Conservation (phyloP, 1,140 invertebrate species). For the Anoplolepis gracilipes region DNA sequence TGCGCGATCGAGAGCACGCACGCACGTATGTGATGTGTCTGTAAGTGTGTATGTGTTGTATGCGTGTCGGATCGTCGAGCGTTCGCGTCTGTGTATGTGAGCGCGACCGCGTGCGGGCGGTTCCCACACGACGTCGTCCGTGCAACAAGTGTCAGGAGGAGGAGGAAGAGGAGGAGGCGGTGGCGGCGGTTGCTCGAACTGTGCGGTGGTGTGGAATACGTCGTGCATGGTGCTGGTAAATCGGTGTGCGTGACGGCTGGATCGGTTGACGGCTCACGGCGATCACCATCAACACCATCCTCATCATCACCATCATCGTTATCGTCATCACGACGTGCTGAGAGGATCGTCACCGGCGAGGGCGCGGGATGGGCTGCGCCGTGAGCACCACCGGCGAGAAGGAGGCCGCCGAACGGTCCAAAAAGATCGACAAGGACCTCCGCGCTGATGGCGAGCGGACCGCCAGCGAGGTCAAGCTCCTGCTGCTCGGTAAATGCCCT, state of each 20-base stretch:
- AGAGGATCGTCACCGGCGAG: constrained; percentile 74
- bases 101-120: constrained; percentile 79
- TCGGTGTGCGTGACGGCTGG: neutral
- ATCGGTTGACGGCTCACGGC: constrained; percentile 20
- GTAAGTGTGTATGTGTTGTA: constrained; percentile 11
- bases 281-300: neutral
- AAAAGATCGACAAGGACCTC: constrained; percentile 95
- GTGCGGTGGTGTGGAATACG: neutral
- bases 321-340: constrained; percentile 15
- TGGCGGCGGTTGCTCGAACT: constrained; percentile 20
- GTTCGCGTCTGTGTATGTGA: constrained; percentile 65
- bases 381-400: constrained; percentile 93
- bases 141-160: constrained; percentile 83
- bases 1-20: constrained; percentile 8
- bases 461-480: constrained; percentile 95
- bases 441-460: constrained; percentile 93
- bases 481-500: constrained; percentile 91
- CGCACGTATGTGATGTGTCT: neutral
- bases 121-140: constrained; percentile 78
- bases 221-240: constrained; percentile 56
- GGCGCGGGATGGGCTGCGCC: constrained; percentile 90
- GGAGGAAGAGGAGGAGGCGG: constrained; percentile 16
- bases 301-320: neutral
- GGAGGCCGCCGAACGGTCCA: constrained; percentile 93
- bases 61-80: constrained; percentile 9